Conservation (phyloP, 2,888 invertebrate genomes). For the Adineta ricciae region DNA sequence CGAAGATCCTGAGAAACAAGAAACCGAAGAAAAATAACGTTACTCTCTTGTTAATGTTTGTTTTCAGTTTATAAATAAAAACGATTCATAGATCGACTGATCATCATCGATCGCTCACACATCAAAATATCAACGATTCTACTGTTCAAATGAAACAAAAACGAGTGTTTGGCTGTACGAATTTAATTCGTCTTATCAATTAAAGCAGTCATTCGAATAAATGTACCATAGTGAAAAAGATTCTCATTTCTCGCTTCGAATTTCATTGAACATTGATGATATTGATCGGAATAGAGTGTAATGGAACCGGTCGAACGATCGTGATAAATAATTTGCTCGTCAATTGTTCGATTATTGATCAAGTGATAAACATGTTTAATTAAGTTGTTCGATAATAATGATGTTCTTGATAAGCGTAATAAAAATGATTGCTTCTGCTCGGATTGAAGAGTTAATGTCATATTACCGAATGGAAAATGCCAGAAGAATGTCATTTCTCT, state of each 20-base stretch:
- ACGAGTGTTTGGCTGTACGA: too few relatives aligned
- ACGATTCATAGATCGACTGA: too few relatives aligned
- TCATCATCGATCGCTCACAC: too few relatives aligned
- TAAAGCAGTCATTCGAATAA: not conserved
- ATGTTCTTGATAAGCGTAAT: not conserved
- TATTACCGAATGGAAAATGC: not conserved
- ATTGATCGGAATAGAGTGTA: not conserved
- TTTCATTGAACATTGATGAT: not conserved
- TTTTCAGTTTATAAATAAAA: not conserved
- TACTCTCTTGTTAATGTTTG: not conserved
- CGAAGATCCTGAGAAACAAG: conserved; percentile 27
- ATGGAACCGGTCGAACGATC: not conserved
- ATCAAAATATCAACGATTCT: too few relatives aligned
- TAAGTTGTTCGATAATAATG: not conserved
- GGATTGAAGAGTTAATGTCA: not conserved
- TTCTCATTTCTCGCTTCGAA: not conserved
- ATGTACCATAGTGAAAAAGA: not conserved
- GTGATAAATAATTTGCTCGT: not conserved
- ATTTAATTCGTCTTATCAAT: not conserved
- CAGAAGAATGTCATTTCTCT: not conserved
- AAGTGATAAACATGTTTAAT: not conserved
- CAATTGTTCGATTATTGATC: not conserved
- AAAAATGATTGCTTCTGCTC: not conserved
- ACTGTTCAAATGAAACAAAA: too few relatives aligned
- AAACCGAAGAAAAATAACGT: not conserved